phyloP scores from a whole-genome alignment of 2,888 invertebrate genomes.

The Ganaspis brasiliensis region DNA sequence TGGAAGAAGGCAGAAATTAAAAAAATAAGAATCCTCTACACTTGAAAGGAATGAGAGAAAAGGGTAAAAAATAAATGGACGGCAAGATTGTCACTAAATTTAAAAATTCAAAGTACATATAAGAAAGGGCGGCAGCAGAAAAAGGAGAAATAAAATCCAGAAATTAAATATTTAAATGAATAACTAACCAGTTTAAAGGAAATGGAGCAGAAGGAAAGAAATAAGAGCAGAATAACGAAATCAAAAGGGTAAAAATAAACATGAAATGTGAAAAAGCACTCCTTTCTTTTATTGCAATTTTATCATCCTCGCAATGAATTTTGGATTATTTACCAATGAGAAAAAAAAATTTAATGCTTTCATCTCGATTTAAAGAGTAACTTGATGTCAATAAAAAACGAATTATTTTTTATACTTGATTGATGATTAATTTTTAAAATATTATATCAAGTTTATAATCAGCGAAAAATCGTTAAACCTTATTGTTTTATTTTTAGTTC shows the following conservation, averaged over 20 bases:
- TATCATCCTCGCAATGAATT: background rate
- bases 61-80: background rate
- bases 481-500: too few species aligned
- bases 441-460: too few species aligned
- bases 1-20: background rate
- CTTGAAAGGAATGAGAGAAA: background rate
- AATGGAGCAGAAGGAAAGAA: conserved; percentile 18
- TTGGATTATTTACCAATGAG: conserved; percentile 29
- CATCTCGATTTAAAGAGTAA: too few species aligned
- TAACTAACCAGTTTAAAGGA: conserved; percentile 12
- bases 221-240: conserved; percentile 6
- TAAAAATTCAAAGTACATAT: background rate
- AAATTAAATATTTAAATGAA: conserved; percentile 35
- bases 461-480: too few species aligned
- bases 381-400: too few species aligned
- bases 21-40: background rate
- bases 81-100: background rate
- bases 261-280: conserved; percentile 17
- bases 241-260: background rate
- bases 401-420: too few species aligned
- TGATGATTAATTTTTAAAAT: too few species aligned
- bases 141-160: background rate
- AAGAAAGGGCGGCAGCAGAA: background rate
- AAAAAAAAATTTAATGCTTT: too few species aligned
- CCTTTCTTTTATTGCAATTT: conserved; percentile 8